Evolutionary conservation across 2,797 vertebrate genomes (phyloP), one percentile per base, ranked within the genome.

Genomic region (Sylvilagus floridanus): DNA sequence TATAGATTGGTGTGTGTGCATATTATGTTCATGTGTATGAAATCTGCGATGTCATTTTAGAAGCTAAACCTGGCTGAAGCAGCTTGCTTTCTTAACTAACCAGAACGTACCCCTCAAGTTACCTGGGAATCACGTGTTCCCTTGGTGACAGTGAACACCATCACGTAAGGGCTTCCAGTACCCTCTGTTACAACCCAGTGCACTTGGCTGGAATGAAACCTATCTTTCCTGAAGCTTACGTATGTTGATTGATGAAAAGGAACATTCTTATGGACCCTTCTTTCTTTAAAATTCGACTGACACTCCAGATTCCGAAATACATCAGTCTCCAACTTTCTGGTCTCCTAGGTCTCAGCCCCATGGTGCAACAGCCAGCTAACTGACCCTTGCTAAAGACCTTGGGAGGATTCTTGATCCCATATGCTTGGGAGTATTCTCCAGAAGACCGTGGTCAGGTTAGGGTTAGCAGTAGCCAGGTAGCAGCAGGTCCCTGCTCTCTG

Each of bases 21-120:
- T 26, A 42, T 50, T 63, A 60, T 32, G 37, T 50, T 26, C n/a
- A 42, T 50, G 22, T n/a, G n/a, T 66, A 14, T 47, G 63, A 28
- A 47, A 71, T 30, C 54, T 57, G 19, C 16, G 54, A 57, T 57
- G 21, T 57, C 54, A 57, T 57, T 57, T 78, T 72, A 62, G 82
- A 95, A 87, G 90, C 71, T 66, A 81, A 66, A 62, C 76, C 12
- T 90, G 24, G 54, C 86, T 37, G 69, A 71, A 78, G 63, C 3
- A n/a, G 88, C 88, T 90, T 84, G 72, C 57, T 89, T 85, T 83
- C 76, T 73, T 84, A 47, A 57, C 35, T 66, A 79, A 87, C 54
- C 73, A n/a, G 81, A 76, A 66, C 14, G 11, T 91, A 35, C 78
- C 77, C 22, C 52, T 62, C 22, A 52, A n/a, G 81, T 57, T 57